Base-by-base conservation (phyloP, 1,140 invertebrate genomes). In the Gerris buenoi region DNA sequence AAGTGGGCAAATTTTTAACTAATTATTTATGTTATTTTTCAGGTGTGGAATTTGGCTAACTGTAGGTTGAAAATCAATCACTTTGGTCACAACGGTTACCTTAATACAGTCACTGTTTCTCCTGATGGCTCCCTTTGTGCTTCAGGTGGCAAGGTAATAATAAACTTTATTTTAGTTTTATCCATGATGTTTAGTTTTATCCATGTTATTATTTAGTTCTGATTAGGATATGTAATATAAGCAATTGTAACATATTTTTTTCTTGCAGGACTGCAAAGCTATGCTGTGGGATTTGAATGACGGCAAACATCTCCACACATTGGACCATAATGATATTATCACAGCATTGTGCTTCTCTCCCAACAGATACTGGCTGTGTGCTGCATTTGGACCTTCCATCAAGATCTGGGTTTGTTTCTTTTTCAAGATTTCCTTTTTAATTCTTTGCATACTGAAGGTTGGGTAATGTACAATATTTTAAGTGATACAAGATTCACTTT, bases 231-330 rank as follows among this genome's bases (percentile, higher is more conserved):
- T n/a, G n/a, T n/a, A n/a, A n/a, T n/a, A n/a, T n/a, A n/a, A n/a
- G n/a, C n/a, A n/a, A n/a, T n/a, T n/a, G n/a, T n/a, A n/a, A n/a
- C n/a, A n/a, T n/a, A n/a, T n/a, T n/a, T n/a, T n/a, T 46, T 46
- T 46, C 5, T 46, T 46, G 33, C 70, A 89, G 87, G 97, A 99
- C 81, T 95, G 93, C 79, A 95, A 96, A 81, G 96, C 97, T 13
- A 97, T 99, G 94, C 80, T 99, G 63, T 99, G 97, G 97, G 97
- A 99, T 79, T 81, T 99, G 72, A 99, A 99, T 81, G 97, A 99
- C 78, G 95, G 95, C 79, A 99, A 99, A 80, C 96, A 99, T 79
- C 82, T 99, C 74, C 97, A 99, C 81, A 99, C 97, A 28, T 82
- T 99, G 71, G 94, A 98, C 75, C 96, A 98, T 78, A 97, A 95